Conservation (phyloP, 53 echinoderm and acorn worm genomes). For the Temnopleurus reevesii region DNA sequence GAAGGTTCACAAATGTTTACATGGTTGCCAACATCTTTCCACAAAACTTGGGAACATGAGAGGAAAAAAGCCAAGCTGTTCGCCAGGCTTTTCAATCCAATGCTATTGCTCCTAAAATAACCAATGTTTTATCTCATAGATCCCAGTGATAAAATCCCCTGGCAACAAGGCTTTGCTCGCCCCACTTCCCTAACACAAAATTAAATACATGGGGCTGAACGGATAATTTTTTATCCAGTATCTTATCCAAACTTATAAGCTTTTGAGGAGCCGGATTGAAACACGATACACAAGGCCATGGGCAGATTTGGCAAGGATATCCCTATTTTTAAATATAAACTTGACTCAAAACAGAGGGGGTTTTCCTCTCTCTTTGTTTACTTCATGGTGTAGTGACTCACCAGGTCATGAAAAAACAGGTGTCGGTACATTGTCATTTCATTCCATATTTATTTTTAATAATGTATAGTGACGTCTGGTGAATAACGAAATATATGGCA, state of each 20-base stretch:
- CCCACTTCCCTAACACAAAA: background rate
- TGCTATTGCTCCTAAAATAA: too few relatives aligned
- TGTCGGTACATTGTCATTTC: background rate
- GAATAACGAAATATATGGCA: too few relatives aligned
- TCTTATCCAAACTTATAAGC: background rate
- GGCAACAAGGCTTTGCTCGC: too few relatives aligned
- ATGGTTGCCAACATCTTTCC: too few relatives aligned
- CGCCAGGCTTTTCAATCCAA: too few relatives aligned
- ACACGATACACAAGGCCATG: background rate
- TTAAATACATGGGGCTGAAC: background rate
- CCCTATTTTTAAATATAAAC: conserved; percentile 4
- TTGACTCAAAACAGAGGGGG: conserved; percentile 22
- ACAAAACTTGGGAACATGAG: too few relatives aligned
- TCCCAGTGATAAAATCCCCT: background rate
- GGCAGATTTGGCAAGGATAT: conserved; percentile 6
- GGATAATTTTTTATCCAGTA: background rate
- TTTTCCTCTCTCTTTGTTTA: conserved; percentile 4
- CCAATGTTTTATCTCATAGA: background rate
- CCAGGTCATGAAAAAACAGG: background rate
- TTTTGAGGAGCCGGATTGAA: background rate
- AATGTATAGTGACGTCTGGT: background rate
- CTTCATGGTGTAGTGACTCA: background rate
- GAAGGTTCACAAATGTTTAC: too few relatives aligned
- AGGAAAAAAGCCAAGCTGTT: too few relatives aligned
- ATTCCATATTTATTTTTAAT: background rate